A percentile compares a stretch with the other conserved stretches of the same genome.
Conservation (phyloP, 2,888 invertebrate species). For the Meteorus colon region DNA sequence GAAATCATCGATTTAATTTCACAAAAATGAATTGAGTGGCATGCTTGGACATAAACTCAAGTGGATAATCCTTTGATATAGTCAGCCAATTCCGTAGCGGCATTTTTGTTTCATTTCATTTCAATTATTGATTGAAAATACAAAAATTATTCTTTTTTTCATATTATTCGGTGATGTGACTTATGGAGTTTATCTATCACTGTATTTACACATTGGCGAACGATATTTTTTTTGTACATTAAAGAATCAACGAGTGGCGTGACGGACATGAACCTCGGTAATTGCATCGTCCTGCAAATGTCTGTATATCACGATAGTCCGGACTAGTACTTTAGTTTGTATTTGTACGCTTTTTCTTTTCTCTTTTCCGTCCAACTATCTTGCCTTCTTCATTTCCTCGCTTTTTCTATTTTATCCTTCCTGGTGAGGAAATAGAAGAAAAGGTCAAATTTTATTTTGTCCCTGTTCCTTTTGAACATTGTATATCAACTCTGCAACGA, state of each 20-base stretch:
- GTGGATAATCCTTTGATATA: not conserved
- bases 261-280: constrained; percentile 6
- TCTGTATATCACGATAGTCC: not conserved
- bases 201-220: not conserved
- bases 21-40: not conserved
- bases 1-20: no score
- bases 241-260: not conserved
- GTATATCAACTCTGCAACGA: not conserved
- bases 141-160: not conserved
- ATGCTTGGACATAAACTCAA: not conserved
- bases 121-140: not conserved
- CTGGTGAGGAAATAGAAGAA: not conserved
- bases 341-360: not conserved
- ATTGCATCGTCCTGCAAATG: not conserved
- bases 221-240: not conserved
- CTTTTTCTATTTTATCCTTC: not conserved
- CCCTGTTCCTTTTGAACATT: not conserved
- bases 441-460: not conserved
- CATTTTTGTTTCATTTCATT: not conserved
- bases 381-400: not conserved
- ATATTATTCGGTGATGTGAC: not conserved
- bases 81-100: not conserved
- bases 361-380: no score
- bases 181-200: not conserved
- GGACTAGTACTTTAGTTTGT: not conserved